Base-by-base conservation (phyloP, 1,140 invertebrate genomes). In the Brachionus rubens region DNA sequence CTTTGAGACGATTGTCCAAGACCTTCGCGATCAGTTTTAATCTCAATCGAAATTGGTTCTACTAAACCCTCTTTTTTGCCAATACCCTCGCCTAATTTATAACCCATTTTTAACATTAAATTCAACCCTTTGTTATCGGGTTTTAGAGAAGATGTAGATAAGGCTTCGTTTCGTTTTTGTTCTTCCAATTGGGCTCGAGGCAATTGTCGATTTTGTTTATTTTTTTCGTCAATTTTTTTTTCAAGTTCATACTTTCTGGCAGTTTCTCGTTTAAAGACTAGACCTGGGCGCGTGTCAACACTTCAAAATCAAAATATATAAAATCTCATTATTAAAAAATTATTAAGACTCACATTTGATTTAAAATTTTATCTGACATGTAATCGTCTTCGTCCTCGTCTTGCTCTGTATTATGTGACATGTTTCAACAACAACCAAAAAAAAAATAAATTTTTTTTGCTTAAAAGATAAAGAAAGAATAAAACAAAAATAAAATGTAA, bases 41-140 rank as follows among this genome's bases (percentile, higher is more conserved):
- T 72, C 19, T 72, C 36, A 7, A 72, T 28, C 9, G 68, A 14
- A 40, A 72, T 72, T 19, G 68, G 68, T 19, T 72, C 68, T 30
- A 72, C 1, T n/a, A 48, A 36, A 12, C 12, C 19, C 50, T 47
- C 24, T 19, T 30, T 30, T 40, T 72, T 72, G n/a, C 68, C 68
- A 21, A 72, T 12, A 24, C 14, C n/a, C 30, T 72, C 10, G 12
- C 68, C 68, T 3, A n/a, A 12, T 50, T 72, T 72, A n/a, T 72
- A 72, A 21, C 68, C 68, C 68, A 72, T 72, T 72, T 72, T 72
- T 7, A 72, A 24, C 68, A 72, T 72, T 14, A 72, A 14, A 50
- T 54, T 50, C 21, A 50, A 72, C 6, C 68, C 68, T 54, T 72
- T 72, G 28, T 72, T 72, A 12, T 54, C 68, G 3, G 68, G 24